Percentiles rank a stretch among this genome's conserved stretches.
Conservation (phyloP, 2,113 vertebrate species). For the Protobothrops flavoviridis region DNA sequence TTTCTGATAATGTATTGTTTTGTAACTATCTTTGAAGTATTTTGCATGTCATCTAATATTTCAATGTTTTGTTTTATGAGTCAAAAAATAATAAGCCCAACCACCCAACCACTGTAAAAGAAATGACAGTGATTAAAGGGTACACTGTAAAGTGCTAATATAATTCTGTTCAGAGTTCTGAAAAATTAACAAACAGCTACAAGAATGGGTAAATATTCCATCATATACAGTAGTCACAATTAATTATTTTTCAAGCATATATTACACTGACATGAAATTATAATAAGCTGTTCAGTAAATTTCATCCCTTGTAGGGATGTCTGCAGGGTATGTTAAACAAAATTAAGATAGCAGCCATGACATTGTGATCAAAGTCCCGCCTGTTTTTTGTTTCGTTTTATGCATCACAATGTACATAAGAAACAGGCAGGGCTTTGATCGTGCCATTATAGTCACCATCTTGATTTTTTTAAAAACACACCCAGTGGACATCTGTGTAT, state of each 20-base stretch:
- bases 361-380: background rate
- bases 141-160: background rate
- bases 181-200: background rate
- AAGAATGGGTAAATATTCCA: background rate
- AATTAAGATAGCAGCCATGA: background rate
- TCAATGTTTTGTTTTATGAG: background rate
- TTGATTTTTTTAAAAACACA: background rate
- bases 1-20: background rate
- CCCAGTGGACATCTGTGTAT: background rate
- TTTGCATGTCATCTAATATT: background rate
- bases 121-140: background rate
- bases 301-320: background rate
- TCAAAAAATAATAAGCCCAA: background rate
- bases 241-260: background rate
- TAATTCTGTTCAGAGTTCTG: background rate
- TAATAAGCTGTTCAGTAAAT: background rate
- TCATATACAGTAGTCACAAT: background rate
- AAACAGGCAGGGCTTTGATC: background rate
- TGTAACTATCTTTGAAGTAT: slow-evolving; percentile 3
- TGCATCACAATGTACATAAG: background rate
- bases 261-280: background rate
- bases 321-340: background rate
- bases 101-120: background rate
- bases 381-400: background rate
- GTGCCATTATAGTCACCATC: background rate